Evolutionary conservation across 2,888 invertebrate genomes (phyloP), one percentile per base, ranked within the genome.

Genomic region (Dichetophora obliterata): DNA sequence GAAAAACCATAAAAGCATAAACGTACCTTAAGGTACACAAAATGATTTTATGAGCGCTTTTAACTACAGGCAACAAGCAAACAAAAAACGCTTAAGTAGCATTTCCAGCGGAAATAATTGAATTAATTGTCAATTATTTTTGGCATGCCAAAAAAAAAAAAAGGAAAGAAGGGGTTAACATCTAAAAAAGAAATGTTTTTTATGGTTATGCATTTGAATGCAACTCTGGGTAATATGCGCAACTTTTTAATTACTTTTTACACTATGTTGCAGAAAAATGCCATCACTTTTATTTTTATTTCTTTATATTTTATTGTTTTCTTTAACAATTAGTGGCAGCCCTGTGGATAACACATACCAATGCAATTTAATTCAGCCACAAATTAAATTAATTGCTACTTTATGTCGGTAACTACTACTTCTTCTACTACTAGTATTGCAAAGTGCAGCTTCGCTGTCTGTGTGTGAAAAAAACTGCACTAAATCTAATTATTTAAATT

Each of bases 321-420:
- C 57, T 59, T 54, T 14, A 34, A 0, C 52, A 27, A 14, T 57
- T 54, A 27, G 31, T 57, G 3, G 34, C 70, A 31, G 34, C 37
- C 4, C 37, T 19, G 57, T 2, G 22, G 70, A 59, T 61, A 61
- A 61, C 72, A 50, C 72, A 73, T 61, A 61, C 61, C 61, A 61
- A 24, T 61, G 59, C 50, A 63, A 73, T 76, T 73, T 63, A 6
- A 59, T 57, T 4, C 74, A 77, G 66, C 75, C 77, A 75, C 75
- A 77, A 71, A 77, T 77, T 75, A 77, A 77, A 75, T 70, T 75
- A 75, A 77, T 75, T 75, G 75, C 75, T n/a, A 50, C 61, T 73
- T 77, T 77, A 27, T 59, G 63, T 16, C 63, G 11, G 11, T 16
- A 14, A 63, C 27, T 63, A 43, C 43, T 27, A 63, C 27, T 63